phyloP scores from a whole-genome alignment of 2,113 vertebrate genomes.

The Anoplopoma fimbria region DNA sequence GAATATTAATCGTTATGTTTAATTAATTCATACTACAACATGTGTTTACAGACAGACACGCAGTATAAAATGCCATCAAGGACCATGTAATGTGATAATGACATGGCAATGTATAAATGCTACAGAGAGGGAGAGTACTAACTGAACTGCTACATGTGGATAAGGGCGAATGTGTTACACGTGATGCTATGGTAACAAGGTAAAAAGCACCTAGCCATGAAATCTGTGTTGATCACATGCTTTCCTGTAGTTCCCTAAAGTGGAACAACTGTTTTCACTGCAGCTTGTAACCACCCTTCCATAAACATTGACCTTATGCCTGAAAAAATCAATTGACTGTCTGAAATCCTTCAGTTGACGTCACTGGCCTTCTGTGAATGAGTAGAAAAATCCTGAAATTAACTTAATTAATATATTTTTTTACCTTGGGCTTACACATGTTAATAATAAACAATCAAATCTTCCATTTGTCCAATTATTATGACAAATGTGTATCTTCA shows the following conservation, averaged over 20 bases:
- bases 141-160: neutral
- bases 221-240: slow-evolving; percentile 65
- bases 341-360: too few species aligned
- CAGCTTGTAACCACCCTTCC: slow-evolving; percentile 66
- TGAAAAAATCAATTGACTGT: slow-evolving; percentile 74
- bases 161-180: slow-evolving; percentile 28
- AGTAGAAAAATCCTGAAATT: slow-evolving; percentile 5
- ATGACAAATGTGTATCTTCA: neutral
- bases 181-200: slow-evolving; percentile 58
- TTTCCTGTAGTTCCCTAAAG: slow-evolving; percentile 53
- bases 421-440: neutral
- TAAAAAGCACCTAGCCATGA: slow-evolving; percentile 66
- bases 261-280: slow-evolving; percentile 70
- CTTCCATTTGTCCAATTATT: neutral
- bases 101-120: neutral
- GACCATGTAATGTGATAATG: neutral
- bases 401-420: neutral
- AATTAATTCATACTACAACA: neutral
- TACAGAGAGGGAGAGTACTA: neutral
- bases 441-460: slow-evolving; percentile 7
- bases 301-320: slow-evolving; percentile 77
- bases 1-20: neutral
- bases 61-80: neutral
- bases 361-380: slow-evolving; percentile 31
- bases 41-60: neutral